Conservation (phyloP, 2,797 vertebrate species). For the Halcyon smyrnensis region DNA sequence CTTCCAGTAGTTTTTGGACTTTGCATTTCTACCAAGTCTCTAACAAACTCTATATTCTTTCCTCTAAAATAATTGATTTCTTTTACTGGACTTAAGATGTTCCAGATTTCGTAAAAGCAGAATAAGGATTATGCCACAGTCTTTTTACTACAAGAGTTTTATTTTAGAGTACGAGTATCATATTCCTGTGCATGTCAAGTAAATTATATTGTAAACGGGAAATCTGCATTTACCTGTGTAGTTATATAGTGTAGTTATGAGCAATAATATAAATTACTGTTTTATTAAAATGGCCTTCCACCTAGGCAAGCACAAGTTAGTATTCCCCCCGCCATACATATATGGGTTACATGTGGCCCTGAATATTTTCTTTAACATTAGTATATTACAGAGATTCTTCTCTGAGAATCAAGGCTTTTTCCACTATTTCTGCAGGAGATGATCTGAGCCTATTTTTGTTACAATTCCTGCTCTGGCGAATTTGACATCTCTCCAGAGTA, state of each 20-base stretch:
- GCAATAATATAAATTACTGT: background rate
- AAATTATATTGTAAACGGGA: background rate
- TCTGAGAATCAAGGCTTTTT: background rate
- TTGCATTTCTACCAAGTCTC: background rate
- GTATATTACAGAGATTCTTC: background rate
- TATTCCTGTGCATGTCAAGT: background rate
- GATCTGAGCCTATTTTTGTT: conserved; percentile 54
- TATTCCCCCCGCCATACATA: background rate
- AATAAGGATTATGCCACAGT: background rate
- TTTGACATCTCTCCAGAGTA: conserved; percentile 52
- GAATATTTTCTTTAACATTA: background rate
- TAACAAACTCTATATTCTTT: background rate
- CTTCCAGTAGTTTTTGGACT: background rate
- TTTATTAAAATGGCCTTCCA: background rate
- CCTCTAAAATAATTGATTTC: background rate
- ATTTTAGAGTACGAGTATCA: background rate
- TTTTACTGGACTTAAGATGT: background rate
- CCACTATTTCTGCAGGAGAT: background rate
- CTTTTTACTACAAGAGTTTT: background rate
- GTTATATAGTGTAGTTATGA: background rate
- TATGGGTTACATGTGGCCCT: background rate
- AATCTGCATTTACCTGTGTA: background rate
- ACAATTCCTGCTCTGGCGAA: conserved; percentile 14
- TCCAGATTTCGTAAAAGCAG: background rate
- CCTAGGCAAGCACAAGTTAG: background rate